Conservation (phyloP, 2,113 vertebrate species). For the Melanerpes aurifrons region DNA sequence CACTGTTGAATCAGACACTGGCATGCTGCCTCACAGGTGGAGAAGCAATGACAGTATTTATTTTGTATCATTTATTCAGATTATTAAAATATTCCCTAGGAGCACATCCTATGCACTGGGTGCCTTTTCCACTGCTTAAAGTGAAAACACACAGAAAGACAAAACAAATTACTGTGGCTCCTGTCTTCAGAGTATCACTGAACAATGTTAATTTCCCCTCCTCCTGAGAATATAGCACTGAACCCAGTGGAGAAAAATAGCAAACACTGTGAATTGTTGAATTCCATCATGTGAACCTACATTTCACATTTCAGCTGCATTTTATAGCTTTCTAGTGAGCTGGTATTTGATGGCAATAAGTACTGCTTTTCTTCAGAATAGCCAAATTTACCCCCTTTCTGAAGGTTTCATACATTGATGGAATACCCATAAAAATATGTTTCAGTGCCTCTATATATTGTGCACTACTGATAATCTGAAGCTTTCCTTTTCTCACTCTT, state of each 20-base stretch:
- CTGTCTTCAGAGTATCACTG: neutral
- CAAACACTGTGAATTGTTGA: neutral
- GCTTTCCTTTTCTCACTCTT: neutral
- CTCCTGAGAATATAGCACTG: neutral
- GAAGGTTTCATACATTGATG: neutral
- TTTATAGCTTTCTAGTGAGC: neutral
- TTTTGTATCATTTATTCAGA: slow-evolving; percentile 31
- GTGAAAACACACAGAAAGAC: neutral
- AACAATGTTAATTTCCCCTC: neutral
- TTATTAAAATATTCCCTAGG: slow-evolving; percentile 26
- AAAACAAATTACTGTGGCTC: neutral
- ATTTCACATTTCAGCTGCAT: neutral
- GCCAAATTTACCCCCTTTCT: neutral
- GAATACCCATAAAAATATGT: neutral
- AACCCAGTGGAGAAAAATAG: neutral
- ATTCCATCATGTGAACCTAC: neutral
- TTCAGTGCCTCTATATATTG: neutral
- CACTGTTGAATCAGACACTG: neutral
- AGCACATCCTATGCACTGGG: neutral
- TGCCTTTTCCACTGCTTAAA: neutral
- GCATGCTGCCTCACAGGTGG: neutral
- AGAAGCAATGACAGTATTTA: neutral
- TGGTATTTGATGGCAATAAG: neutral
- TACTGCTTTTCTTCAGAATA: neutral
- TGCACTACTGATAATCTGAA: neutral